phyloP scores from a whole-genome alignment of 2,113 vertebrate genomes.

The Illadopsis cleaveri region DNA sequence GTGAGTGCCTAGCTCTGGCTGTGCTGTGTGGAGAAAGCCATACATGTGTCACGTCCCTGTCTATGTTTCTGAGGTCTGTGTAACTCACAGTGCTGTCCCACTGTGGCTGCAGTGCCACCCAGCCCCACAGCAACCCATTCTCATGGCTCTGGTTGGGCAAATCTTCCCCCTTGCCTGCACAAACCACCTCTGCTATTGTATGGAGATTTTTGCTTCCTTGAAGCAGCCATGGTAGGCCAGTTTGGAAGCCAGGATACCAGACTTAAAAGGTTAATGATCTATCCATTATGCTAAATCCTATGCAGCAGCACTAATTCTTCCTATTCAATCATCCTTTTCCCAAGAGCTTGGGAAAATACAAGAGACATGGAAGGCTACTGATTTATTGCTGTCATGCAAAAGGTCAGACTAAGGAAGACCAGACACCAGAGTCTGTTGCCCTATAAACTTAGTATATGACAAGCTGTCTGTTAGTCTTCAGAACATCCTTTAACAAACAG shows the following conservation, averaged over 20 bases:
- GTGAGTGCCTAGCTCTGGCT: background rate
- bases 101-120: background rate
- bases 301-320: conserved; percentile 35
- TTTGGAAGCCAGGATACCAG: background rate
- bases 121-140: background rate
- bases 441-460: background rate
- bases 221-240: background rate
- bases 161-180: background rate
- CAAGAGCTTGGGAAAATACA: background rate
- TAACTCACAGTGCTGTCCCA: background rate
- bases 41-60: rapidly evolving
- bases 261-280: conserved; percentile 34
- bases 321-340: conserved; percentile 46
- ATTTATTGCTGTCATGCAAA: conserved; percentile 50
- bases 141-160: background rate
- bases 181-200: background rate
- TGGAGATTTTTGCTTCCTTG: background rate
- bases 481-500: background rate
- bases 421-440: background rate
- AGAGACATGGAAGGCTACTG: background rate
- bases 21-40: background rate
- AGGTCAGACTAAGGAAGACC: conserved; percentile 45
- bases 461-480: background rate
- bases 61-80: background rate
- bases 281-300: conserved; percentile 43